Conservation (phyloP, 2,888 invertebrate genomes). For the Cephus sareptanus region DNA sequence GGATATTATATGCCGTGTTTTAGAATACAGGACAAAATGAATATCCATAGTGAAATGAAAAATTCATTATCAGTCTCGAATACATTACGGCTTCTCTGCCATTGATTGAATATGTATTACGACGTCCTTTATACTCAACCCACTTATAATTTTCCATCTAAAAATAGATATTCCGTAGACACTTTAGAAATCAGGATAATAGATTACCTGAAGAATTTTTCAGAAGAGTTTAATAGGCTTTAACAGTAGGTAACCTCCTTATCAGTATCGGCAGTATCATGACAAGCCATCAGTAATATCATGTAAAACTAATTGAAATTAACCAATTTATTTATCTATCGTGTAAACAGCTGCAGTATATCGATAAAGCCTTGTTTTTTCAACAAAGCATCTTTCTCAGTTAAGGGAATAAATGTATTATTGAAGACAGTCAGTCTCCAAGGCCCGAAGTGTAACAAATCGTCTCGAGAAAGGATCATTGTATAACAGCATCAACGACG, state of each 20-base stretch:
- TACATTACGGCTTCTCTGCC: neutral
- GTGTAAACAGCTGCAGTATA: neutral
- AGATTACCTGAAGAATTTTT: neutral
- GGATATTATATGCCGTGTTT: neutral
- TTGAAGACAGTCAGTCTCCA: neutral
- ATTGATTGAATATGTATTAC: neutral
- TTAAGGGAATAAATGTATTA: neutral
- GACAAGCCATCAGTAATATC: neutral
- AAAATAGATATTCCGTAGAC: neutral
- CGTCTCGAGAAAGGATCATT: conserved; percentile 17
- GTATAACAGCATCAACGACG: conserved; percentile 30
- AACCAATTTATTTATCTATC: neutral
- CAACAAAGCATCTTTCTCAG: neutral
- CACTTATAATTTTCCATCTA: neutral
- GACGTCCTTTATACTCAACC: neutral
- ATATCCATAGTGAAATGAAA: neutral
- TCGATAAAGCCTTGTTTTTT: neutral
- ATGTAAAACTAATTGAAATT: neutral
- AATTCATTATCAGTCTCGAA: neutral
- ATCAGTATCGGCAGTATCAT: neutral
- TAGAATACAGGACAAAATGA: neutral
- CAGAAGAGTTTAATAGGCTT: neutral
- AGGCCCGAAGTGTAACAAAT: neutral
- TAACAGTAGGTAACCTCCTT: neutral
- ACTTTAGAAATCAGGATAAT: neutral